Evolutionary conservation across 1,140 invertebrate genomes (phyloP).

Genomic region (Pomacea maculata): DNA sequence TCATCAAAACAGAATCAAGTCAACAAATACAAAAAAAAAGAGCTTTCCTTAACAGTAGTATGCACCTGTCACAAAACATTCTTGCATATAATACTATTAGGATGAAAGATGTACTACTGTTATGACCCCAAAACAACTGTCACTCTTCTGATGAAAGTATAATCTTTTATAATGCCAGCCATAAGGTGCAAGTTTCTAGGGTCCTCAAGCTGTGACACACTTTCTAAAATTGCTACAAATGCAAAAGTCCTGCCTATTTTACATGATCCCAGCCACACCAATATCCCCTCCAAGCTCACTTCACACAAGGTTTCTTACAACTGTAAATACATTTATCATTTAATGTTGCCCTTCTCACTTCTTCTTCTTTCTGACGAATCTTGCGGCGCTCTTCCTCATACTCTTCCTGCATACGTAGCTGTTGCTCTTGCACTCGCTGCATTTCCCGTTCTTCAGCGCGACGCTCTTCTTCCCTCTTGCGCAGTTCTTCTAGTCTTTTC

Average conservation of each 20-base stretch:
- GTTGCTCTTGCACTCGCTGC: slow-evolving; percentile 56
- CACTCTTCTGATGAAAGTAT: too few species aligned
- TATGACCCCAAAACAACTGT: too few species aligned
- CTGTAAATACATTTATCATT: not conserved
- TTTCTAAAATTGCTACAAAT: not conserved
- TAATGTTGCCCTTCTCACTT: slow-evolving; percentile 36
- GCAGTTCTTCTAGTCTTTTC: slow-evolving; percentile 50
- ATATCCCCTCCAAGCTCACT: not conserved
- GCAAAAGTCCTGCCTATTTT: not conserved
- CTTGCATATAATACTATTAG: too few species aligned
- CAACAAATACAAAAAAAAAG: too few species aligned
- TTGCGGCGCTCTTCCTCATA: slow-evolving; percentile 59
- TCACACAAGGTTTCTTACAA: not conserved
- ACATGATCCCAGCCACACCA: not conserved
- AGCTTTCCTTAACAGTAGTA: too few species aligned
- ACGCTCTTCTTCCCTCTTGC: slow-evolving; percentile 48
- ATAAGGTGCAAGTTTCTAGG: too few species aligned
- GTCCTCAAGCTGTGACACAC: too few species aligned
- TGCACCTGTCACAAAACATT: too few species aligned
- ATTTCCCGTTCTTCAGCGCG: slow-evolving; percentile 59
- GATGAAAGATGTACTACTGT: too few species aligned
- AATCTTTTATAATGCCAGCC: too few species aligned
- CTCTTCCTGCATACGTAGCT: slow-evolving; percentile 55
- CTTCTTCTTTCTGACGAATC: slow-evolving; percentile 58
- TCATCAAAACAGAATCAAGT: too few species aligned